Conservation (phyloP, 2,888 invertebrate genomes). For the Ethmia dodecea region DNA sequence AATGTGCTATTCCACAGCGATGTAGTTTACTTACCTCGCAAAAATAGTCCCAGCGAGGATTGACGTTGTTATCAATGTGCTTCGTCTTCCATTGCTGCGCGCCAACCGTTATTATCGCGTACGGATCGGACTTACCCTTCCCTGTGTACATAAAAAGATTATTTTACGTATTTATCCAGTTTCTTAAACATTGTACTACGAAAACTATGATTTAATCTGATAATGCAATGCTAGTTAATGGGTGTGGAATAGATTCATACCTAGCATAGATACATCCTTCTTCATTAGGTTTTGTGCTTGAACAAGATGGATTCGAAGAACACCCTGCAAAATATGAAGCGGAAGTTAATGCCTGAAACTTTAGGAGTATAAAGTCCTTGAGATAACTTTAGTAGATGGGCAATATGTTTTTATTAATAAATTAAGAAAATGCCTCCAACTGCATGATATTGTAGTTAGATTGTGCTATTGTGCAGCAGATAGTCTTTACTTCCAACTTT, state of each 20-base stretch:
- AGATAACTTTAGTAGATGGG: no score
- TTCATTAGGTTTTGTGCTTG: constrained; percentile 97
- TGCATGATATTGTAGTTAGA: no score
- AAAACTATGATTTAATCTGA: background rate
- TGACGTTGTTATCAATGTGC: constrained; percentile 94
- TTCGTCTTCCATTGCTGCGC: constrained; percentile 96
- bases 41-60: constrained; percentile 98
- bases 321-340: constrained; percentile 88
- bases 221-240: no score
- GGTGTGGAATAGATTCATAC: constrained; percentile 58
- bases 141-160: constrained; percentile 54
- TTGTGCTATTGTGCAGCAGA: no score
- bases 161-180: no score
- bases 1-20: constrained; percentile 12
- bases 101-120: constrained; percentile 93
- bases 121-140: constrained; percentile 98
- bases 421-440: no score
- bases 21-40: constrained; percentile 89
- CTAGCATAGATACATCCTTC: constrained; percentile 94
- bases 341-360: no score
- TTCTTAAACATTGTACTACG: background rate
- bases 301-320: constrained; percentile 94
- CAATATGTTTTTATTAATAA: no score
- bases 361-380: no score
- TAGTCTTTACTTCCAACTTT: no score